Base-by-base conservation (phyloP, 1,140 invertebrate genomes). In the Dreissena polymorpha region DNA sequence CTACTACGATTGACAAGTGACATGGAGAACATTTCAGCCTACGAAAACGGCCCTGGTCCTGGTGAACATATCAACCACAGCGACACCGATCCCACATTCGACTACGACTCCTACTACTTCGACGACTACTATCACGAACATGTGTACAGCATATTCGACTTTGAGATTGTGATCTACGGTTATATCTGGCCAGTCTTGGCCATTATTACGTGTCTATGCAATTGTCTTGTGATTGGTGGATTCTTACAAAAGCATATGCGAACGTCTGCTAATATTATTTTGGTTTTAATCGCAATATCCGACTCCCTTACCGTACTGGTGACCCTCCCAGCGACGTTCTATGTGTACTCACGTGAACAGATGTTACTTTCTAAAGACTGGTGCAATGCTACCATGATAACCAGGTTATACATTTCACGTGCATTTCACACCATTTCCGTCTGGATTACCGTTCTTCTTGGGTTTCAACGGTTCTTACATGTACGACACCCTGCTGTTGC, bases 341-440 rank as follows among this genome's bases (percentile, higher is more conserved):
- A 81, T 63, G 67, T 81, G 25, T 81, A 49, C 60, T 10, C 63
- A 16, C 51, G 73, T 12, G 50, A 65, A n/a, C 72, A 81, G 23
- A 39, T 16, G 69, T 0, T 73, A 21, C 53, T 72, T 13, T 73
- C 79, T 0, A 65, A 72, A 29, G 79, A 81, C 7, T 81, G 79
- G 79, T 81, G 79, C 16, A 72, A 67, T 55, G 57, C 12, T 6
- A 21, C 70, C 6, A 81, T 81, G 79, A 73, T 81, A 6, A 64
- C 79, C 0, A 51, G 79, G 49, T 25, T 73, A 7, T 81, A 81
- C 60, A 81, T 81, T 65, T 72, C 79, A 18, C 79, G 79, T 53
- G 79, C 79, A 18, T 81, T 81, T 65, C 79, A 81, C 70, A 81
- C 79, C 7, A 23, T 81, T 29, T 81, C 79, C 39, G 50, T 81